Evolutionary conservation across 2,113 vertebrate genomes (phyloP).

Genomic region (Cygnus buccinator): DNA sequence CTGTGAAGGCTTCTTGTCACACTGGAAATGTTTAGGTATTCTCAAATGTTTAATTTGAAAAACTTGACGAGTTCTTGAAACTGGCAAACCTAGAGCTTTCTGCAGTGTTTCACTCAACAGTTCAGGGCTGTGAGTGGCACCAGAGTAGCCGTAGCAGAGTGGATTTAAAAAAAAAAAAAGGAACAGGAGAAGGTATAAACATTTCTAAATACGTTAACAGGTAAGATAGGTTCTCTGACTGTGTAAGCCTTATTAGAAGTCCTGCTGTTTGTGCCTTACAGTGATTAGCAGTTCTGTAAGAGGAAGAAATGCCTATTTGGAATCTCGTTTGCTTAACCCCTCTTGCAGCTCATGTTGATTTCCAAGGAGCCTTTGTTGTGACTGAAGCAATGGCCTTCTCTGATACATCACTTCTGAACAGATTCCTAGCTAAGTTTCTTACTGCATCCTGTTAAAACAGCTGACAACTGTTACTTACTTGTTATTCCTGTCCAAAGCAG

Average conservation of each 20-base stretch:
- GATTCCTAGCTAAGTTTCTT: not conserved
- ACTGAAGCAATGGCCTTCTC: not conserved
- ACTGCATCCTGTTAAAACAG: not conserved
- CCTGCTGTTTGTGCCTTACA: not conserved
- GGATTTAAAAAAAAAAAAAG: not conserved
- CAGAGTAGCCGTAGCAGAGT: not conserved
- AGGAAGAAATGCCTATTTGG: not conserved
- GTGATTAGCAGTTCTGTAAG: not conserved
- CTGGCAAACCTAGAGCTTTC: not conserved
- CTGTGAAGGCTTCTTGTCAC: not conserved
- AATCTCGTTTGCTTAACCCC: not conserved
- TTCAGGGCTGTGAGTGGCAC: not conserved
- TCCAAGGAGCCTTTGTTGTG: not conserved
- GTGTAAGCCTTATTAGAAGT: not conserved
- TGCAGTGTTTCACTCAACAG: not conserved
- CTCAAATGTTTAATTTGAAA: not conserved
- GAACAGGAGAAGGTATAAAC: not conserved
- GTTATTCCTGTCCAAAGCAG: not conserved
- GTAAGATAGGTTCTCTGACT: not conserved
- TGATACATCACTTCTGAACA: not conserved
- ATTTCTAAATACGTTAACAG: not conserved
- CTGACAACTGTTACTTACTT: constrained; percentile 3
- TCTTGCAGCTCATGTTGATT: not conserved
- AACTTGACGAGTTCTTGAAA: not conserved
- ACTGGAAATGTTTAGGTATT: not conserved